A percentile compares a stretch with the other conserved stretches of the same genome.
Evolutionary conservation across 2,888 invertebrate species (phyloP).

Genomic region (Cantharis flavilabris): DNA sequence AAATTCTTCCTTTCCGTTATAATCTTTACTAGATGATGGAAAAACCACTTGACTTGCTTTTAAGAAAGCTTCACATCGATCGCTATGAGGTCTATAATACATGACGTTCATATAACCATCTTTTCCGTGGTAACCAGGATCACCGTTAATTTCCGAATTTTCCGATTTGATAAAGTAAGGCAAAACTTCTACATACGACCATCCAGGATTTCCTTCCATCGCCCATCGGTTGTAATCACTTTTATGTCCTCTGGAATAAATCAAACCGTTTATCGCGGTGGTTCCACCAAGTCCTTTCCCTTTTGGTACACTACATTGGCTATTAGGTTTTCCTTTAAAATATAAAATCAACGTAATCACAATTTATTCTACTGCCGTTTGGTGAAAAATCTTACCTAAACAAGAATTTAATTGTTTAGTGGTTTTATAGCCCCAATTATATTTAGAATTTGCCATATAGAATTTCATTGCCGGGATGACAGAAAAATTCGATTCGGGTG

Average conservation of each 20-base stretch:
- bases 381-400: slow-evolving; percentile 7
- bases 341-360: background rate
- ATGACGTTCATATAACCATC: slow-evolving; percentile 71
- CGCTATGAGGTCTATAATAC: slow-evolving; percentile 63
- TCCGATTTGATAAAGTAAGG: slow-evolving; percentile 78
- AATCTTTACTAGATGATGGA: slow-evolving; percentile 71
- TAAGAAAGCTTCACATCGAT: slow-evolving; percentile 65
- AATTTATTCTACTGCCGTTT: too few species aligned
- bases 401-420: slow-evolving; percentile 7
- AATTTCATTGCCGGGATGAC: slow-evolving; percentile 4
- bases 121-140: slow-evolving; percentile 67
- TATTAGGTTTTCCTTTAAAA: slow-evolving; percentile 6
- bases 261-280: slow-evolving; percentile 79
- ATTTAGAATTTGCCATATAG: slow-evolving; percentile 1
- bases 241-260: slow-evolving; percentile 77
- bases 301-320: slow-evolving; percentile 55
- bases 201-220: slow-evolving; percentile 72
- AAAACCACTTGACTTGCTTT: slow-evolving; percentile 65
- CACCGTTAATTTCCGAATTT: slow-evolving; percentile 63
- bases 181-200: slow-evolving; percentile 72
- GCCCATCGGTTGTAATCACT: slow-evolving; percentile 80
- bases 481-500: background rate
- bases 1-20: slow-evolving; percentile 65
- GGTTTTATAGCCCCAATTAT: slow-evolving; percentile 12
- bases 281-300: slow-evolving; percentile 80